A percentile compares a stretch with the other conserved stretches of the same genome.
These are phyloP conservation scores for Protobothrops mucrosquamatus DNA, from an alignment of 2,113 vertebrate species.

Conservation along the genomic window DNA sequence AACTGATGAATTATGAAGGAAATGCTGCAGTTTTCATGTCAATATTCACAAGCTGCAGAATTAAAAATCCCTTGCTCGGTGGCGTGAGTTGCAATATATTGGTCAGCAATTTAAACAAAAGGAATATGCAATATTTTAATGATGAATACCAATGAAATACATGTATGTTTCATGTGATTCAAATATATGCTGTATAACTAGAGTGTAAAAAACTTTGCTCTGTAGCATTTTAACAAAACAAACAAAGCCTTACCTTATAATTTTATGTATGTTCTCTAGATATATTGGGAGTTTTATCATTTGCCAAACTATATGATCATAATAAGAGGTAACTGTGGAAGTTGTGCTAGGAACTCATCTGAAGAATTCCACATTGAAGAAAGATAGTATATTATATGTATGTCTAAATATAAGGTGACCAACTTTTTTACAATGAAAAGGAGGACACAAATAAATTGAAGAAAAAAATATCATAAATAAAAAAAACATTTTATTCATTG, in stretches of 20 bases:
- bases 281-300: not conserved
- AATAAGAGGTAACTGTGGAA: not conserved
- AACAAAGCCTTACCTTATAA: not conserved
- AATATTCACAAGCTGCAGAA: constrained; percentile 2
- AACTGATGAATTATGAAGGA: not conserved
- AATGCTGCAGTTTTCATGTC: not conserved
- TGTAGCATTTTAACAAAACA: not conserved
- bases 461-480: too few species aligned
- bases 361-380: not conserved
- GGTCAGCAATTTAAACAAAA: constrained; percentile 3
- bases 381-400: not conserved
- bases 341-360: not conserved
- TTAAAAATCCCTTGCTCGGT: not conserved
- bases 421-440: too few species aligned
- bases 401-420: not conserved
- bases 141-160: not conserved
- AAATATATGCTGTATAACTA: not conserved
- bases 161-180: not conserved
- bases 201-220: not conserved
- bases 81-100: constrained; percentile 31
- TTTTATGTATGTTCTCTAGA: not conserved
- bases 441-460: too few species aligned
- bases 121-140: not conserved
- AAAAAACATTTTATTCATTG: too few species aligned
- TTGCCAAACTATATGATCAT: not conserved